These are phyloP conservation scores for Cryptophagus acutangulus DNA, from an alignment of 2,888 invertebrate species.

Conservation along the genomic window DNA sequence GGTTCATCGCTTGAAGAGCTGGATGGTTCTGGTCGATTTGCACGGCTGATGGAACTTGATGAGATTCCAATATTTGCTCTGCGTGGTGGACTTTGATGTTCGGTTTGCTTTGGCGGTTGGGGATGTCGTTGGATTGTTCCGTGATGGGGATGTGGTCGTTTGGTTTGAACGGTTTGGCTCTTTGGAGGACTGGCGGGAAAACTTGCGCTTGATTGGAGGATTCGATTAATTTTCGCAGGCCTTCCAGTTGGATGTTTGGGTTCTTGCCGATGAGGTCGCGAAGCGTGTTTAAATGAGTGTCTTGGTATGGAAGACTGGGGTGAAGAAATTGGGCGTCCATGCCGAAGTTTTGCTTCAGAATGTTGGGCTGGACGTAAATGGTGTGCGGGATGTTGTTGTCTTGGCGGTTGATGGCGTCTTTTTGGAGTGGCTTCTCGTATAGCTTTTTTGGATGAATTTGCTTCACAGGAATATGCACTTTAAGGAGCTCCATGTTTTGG, in stretches of 20 bases:
- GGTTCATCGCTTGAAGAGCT: not conserved
- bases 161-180: constrained; percentile 15
- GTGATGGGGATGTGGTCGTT: constrained; percentile 46
- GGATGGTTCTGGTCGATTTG: constrained; percentile 10
- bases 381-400: constrained; percentile 16
- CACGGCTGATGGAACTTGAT: constrained; percentile 1
- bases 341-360: constrained; percentile 22
- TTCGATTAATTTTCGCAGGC: constrained; percentile 48
- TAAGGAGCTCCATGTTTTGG: no score
- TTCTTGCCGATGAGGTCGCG: constrained; percentile 51
- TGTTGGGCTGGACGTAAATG: constrained; percentile 28
- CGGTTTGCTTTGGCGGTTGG: constrained; percentile 41
- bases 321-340: constrained; percentile 12
- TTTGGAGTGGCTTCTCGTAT: no score
- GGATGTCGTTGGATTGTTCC: constrained; percentile 49
- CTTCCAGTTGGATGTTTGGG: constrained; percentile 51
- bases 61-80: no score
- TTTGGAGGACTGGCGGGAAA: constrained; percentile 13
- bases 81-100: constrained; percentile 25
- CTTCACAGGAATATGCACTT: no score
- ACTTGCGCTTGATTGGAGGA: constrained; percentile 34
- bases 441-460: no score
- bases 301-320: no score
- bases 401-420: constrained; percentile 17
- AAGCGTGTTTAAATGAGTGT: no score